A percentile compares a stretch with the other conserved stretches of the same genome.
These are phyloP conservation scores for Acrossocheilus wenchowensis DNA, from an alignment of 2,797 vertebrate genomes.

Conservation along the genomic window DNA sequence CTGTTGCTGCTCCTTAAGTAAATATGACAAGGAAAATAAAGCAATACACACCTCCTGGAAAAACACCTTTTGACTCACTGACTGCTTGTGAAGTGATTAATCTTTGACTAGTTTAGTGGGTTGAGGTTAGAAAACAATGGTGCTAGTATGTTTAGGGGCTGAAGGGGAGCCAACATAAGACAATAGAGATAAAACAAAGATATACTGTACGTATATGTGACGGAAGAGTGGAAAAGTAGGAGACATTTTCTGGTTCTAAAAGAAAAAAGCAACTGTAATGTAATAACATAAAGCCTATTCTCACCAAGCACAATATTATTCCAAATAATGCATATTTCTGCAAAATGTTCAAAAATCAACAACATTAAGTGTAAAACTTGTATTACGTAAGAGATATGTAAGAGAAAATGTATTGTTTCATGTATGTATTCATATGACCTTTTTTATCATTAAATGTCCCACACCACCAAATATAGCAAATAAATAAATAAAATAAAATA, in stretches of 20 bases:
- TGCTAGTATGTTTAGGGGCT: conserved; percentile 46
- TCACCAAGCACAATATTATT: not conserved
- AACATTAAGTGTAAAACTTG: not conserved
- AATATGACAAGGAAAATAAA: conserved; percentile 79
- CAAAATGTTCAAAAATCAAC: not conserved
- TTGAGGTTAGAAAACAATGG: conserved; percentile 49
- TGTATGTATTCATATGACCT: not conserved
- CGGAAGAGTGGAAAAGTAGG: not conserved
- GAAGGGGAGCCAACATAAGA: conserved; percentile 10
- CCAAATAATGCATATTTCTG: not conserved
- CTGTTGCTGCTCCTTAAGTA: conserved; percentile 76
- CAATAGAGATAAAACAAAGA: conserved; percentile 15
- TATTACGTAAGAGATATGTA: no score
- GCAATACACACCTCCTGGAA: conserved; percentile 79
- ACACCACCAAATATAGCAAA: not conserved
- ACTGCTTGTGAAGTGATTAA: conserved; percentile 47
- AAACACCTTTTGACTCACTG: conserved; percentile 72
- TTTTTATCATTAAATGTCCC: not conserved
- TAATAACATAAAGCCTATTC: not conserved
- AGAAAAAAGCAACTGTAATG: conserved; percentile 3
- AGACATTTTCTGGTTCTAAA: not conserved
- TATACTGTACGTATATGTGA: not conserved
- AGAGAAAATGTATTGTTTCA: not conserved
- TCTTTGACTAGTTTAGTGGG: conserved; percentile 45
- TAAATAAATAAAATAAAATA: not conserved